These are phyloP conservation scores for Leucoma salicis DNA, from an alignment of 2,888 invertebrate species.

Conservation along the genomic window DNA sequence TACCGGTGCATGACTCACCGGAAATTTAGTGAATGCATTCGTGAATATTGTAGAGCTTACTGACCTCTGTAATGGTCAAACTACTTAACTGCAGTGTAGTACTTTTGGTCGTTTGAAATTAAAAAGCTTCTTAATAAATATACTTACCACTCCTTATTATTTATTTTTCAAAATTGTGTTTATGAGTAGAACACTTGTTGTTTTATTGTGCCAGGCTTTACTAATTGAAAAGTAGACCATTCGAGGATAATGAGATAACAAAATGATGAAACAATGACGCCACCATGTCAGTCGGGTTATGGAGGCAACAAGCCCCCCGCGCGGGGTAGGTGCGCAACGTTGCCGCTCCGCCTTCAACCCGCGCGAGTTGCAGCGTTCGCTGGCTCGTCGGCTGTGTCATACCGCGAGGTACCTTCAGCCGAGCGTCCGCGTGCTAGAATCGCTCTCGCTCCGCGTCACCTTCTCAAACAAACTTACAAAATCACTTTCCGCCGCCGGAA, in stretches of 20 bases:
- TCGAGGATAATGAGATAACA: constrained; percentile 53
- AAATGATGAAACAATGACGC: constrained; percentile 67
- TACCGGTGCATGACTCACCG: constrained; percentile 53
- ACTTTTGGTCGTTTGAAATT: too few species aligned
- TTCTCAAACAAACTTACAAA: constrained; percentile 63
- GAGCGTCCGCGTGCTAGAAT: constrained; percentile 51
- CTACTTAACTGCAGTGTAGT: constrained; percentile 18
- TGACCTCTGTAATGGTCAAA: constrained; percentile 25
- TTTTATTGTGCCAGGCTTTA: too few species aligned
- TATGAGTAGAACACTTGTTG: too few species aligned
- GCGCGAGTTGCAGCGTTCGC: constrained; percentile 33
- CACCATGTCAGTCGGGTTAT: constrained; percentile 51
- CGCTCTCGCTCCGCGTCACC: constrained; percentile 44
- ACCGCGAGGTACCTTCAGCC: constrained; percentile 60
- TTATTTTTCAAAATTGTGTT: too few species aligned
- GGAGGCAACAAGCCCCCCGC: constrained; percentile 44
- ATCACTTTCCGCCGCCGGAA: constrained; percentile 62
- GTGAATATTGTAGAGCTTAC: constrained; percentile 30
- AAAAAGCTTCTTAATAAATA: not conserved
- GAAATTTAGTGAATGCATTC: constrained; percentile 43
- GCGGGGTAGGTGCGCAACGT: constrained; percentile 59
- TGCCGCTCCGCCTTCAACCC: constrained; percentile 49
- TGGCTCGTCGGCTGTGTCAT: constrained; percentile 38
- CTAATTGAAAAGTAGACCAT: too few species aligned
- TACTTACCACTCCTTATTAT: too few species aligned